Evolutionary conservation across 2,113 vertebrate genomes (phyloP).

Genomic region (Noctilio leporinus): DNA sequence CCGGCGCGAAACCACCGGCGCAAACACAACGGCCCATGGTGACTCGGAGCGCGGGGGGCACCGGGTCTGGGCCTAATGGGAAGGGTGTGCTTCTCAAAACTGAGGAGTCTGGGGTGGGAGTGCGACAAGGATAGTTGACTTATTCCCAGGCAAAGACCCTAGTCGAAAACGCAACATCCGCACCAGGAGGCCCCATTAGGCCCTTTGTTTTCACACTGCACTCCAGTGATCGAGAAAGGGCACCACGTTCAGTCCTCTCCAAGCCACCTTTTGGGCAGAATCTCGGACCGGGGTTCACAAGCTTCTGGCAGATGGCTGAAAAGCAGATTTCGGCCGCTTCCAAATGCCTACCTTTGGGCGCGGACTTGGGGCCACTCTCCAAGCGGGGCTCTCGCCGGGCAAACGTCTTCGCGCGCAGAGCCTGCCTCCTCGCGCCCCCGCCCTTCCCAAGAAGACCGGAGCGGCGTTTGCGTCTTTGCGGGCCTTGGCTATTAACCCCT

Average conservation of each 20-base stretch:
- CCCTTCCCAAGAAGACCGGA: conserved; percentile 51
- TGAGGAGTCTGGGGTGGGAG: background rate
- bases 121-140: background rate
- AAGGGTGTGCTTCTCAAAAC: background rate
- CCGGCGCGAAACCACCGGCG: conserved; percentile 70
- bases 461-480: background rate
- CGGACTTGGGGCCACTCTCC: conserved; percentile 69
- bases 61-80: background rate
- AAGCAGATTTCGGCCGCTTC: conserved; percentile 47
- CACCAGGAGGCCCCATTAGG: background rate
- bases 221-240: background rate
- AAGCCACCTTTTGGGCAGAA: conserved; percentile 17
- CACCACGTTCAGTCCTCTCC: background rate
- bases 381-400: background rate
- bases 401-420: background rate
- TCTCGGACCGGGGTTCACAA: conserved; percentile 32
- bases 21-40: conserved; percentile 67
- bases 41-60: background rate
- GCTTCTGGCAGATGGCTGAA: conserved; percentile 58
- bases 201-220: background rate
- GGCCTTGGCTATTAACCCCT: background rate
- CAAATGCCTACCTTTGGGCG: conserved; percentile 77
- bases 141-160: background rate
- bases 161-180: background rate
- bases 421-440: background rate